Evolutionary conservation across 2,888 invertebrate species (phyloP), one percentile per base, ranked within the genome.

Genomic region (Sericinus montela): DNA sequence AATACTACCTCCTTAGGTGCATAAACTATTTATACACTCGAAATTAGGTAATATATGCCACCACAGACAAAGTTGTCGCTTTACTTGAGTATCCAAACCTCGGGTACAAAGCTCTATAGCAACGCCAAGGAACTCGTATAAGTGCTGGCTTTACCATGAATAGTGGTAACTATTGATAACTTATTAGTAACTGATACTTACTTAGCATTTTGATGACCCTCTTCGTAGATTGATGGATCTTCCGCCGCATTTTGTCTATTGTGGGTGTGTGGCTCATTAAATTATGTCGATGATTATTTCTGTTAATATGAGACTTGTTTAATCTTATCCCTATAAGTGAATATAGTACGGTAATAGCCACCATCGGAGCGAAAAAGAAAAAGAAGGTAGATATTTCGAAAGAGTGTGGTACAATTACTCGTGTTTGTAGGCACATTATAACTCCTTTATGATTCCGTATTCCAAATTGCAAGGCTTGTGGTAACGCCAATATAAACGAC

Each of bases 321-420:
- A 93, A 76, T 59, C 91, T 91, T 15, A 92, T 57, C 14, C 91
- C 93, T 59, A 93, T 93, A 47, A 93, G 75, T 10, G 91, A 81
- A 71, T 95, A 95, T 11, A 95, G 79, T n/a, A 93, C 92, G 1
- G 92, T 92, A 61, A 95, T 94, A 25, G 94, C 72, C 15, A 92
- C 90, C 94, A 95, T 94, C 0, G 95, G 95, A 0, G 92, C 89
- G 28, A 94, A 90, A 78, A 95, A 95, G 74, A 95, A 94, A 48
- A 95, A 75, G 63, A 92, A 89, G 2, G 92, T 92, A 0, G 95
- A 93, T 60, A 94, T 86, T 69, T 93, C 93, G 63, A 94, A 94
- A 0, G 92, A 91, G 65, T 93, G 92, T 40, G 90, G 80, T 41
- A 92, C 80, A 35, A 91, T 84, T 1, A 88, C 77, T 47, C 76